Conservation (phyloP, 2,797 vertebrate genomes). For the Acipenser oxyrinchus region DNA sequence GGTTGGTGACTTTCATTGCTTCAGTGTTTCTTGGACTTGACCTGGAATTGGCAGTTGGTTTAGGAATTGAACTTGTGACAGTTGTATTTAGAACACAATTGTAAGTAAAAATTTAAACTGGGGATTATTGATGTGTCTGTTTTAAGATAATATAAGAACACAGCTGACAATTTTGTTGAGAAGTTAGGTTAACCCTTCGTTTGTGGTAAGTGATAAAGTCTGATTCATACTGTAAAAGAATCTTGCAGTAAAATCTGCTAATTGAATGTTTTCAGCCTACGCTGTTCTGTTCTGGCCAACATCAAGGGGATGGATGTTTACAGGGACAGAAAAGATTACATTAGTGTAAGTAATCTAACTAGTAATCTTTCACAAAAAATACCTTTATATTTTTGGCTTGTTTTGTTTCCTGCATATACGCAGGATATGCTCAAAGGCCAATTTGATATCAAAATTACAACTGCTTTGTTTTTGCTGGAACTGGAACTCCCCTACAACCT, state of each 20-base stretch:
- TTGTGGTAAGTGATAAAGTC: too few relatives aligned
- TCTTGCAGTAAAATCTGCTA: conserved; percentile 5
- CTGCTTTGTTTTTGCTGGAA: too few relatives aligned
- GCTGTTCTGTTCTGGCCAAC: conserved; percentile 79
- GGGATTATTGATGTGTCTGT: background rate
- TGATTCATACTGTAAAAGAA: too few relatives aligned
- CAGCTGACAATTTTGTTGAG: too few relatives aligned
- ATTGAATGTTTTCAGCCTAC: conserved; percentile 60
- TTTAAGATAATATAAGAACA: background rate
- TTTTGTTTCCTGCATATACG: too few relatives aligned
- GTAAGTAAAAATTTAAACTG: conserved; percentile 60
- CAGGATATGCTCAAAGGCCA: too few relatives aligned
- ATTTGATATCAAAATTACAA: too few relatives aligned
- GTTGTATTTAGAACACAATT: conserved; percentile 83
- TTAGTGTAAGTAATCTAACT: conserved; percentile 56
- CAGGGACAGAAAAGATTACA: conserved; percentile 83
- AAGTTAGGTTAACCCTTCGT: too few relatives aligned
- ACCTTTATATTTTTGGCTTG: too few relatives aligned
- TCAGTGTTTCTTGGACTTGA: conserved; percentile 78
- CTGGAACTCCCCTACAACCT: too few relatives aligned
- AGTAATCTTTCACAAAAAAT: too few relatives aligned
- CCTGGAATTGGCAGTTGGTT: conserved; percentile 70
- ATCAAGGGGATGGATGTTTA: conserved; percentile 84
- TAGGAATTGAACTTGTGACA: conserved; percentile 78
- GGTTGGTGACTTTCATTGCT: conserved; percentile 72